Base-by-base conservation (phyloP, 2,888 invertebrate species). In the Rhagophthalmus giganteus region DNA sequence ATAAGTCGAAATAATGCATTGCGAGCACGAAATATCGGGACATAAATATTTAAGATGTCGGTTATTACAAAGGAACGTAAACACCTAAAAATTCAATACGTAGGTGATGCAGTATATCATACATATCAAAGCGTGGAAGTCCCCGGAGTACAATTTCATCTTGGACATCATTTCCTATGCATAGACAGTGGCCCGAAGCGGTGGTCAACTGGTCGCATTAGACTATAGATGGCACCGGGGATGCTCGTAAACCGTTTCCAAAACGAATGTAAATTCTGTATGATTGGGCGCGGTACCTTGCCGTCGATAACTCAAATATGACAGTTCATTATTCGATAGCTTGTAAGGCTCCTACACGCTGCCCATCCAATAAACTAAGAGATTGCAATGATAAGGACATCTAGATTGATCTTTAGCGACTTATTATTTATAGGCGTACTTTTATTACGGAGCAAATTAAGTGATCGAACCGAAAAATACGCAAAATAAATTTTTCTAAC, bases 161-260 rank as follows among this genome's bases (percentile, higher is more conserved):
- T 65, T 66, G 69, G 70, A 72, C 70, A 67, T 69, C 69, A 72
- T 71, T 69, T 58, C 54, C 48, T 56, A 59, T 60, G 50, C 54
- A 54, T 54, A 51, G 51, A 57, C 53, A 40, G 51, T 48, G 56
- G 61, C 64, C 63, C 59, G 68, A 67, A 69, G 70, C 64, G 57
- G 58, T 65, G 72, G 73, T 71, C 74, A 72, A 68, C 68, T 65
- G 66, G 69, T 65, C 69, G 66, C 70, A 74, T 74, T 75, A 73
- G 73, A 74, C 73, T 74, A 74, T 72, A 74, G 72, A 75, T 74
- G 74, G 69, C 71, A 73, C 69, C 70, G 66, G 72, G 71, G 67
- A 66, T 65, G 61, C 62, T 62, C 64, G 63, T 65, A 63, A 63
- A 66, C 62, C 69, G 70, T 73, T 69, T 71, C 68, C 66, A 66